Conservation (phyloP, 2,888 invertebrate species). For the Augochlorella aurata region DNA sequence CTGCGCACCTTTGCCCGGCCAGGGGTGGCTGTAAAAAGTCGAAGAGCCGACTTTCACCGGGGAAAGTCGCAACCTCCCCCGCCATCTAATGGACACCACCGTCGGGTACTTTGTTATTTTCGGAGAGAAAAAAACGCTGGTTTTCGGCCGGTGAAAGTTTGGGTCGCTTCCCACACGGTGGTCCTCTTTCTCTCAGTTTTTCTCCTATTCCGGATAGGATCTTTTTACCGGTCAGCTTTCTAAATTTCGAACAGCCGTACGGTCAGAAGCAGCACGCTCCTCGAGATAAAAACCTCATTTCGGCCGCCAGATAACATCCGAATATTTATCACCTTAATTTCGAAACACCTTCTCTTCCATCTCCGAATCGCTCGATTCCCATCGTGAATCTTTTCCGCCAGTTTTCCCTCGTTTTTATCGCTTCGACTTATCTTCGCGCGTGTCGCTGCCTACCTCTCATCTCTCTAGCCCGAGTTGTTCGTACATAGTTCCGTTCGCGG, state of each 20-base stretch:
- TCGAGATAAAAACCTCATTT: conserved; percentile 15
- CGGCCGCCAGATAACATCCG: conserved; percentile 1
- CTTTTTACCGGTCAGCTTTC: conserved; percentile 39
- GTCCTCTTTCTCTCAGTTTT: conserved; percentile 30
- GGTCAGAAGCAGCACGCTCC: background rate
- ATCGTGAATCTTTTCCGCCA: background rate
- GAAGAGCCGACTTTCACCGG: conserved; percentile 43
- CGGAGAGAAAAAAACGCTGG: conserved; percentile 11
- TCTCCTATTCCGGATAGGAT: conserved; percentile 33
- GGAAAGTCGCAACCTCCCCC: conserved; percentile 57
- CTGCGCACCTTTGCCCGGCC: conserved; percentile 27
- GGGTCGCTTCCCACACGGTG: conserved; percentile 28
- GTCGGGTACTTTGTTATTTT: conserved; percentile 50
- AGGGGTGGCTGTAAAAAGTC: conserved; percentile 54
- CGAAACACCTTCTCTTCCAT: background rate
- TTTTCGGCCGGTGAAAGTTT: conserved; percentile 61
- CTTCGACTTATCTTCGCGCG: background rate
- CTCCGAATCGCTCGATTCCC: background rate
- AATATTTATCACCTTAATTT: background rate
- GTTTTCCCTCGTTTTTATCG: background rate
- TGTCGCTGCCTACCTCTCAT: background rate
- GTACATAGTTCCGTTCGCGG: background rate
- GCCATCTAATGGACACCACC: conserved; percentile 27
- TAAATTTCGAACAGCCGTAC: conserved; percentile 34
- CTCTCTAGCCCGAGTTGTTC: background rate